Base-by-base conservation (phyloP, 2,888 invertebrate genomes). In the Entomobrya proxima region DNA sequence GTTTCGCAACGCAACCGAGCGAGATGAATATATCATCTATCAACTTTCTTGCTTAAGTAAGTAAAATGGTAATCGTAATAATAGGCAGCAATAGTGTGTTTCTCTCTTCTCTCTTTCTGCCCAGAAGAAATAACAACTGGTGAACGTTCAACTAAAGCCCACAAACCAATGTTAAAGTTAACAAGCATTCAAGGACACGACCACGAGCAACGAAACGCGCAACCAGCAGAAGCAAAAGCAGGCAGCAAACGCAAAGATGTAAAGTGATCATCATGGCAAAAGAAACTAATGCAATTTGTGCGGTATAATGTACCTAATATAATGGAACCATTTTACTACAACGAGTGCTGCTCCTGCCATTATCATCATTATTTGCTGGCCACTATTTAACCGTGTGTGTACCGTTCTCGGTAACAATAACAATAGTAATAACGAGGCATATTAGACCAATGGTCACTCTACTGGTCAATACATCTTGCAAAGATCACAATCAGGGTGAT, bases 181-280 rank as follows among this genome's bases (percentile, higher is more conserved):
- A 44, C 69, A 69, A 69, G 69, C 69, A 69, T 69, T 69, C 69
- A 69, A 69, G 69, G 69, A 40, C 69, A 69, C 69, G 13, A 64
- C 64, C 5, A 37, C 67, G 37, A 40, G n/a, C n/a, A n/a, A n/a
- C n/a, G 27, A 13, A 37, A 67, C 24, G 37, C 35, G 67, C 40
- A 69, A 18, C 69, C 2, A 61, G 27, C 30, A 32, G 64, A 2
- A 32, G 35, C 32, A 64, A n/a, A 11, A 58, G 64, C 4, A n/a
- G 64, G 44, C 44, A 44, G 44, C 7, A 35, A 64, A 18, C 50
- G 18, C n/a, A 50, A 21, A 18, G 18, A 15, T 18, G 50, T 18
- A 7, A 50, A 55, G 27, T 55, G 24, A 55, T 55, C 55, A 27
- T n/a, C 30, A 32, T 64, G n/a, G 32, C 64, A 32, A 24, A 40